These are phyloP conservation scores for Tridacna crocea DNA, from an alignment of 2,888 invertebrate species.

Conservation along the genomic window DNA sequence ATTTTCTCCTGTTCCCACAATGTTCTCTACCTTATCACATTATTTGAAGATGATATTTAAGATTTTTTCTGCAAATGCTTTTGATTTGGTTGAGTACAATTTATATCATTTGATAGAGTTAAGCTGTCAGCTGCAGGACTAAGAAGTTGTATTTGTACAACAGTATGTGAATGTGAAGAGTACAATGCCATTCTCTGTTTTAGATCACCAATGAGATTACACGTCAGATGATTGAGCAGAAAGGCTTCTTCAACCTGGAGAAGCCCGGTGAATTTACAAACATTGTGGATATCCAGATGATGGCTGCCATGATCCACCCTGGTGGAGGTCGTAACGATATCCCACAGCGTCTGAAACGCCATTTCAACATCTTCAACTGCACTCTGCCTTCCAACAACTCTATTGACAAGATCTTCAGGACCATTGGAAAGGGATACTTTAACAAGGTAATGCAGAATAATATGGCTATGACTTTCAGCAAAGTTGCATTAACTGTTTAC, in stretches of 20 bases:
- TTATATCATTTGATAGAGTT: too few relatives aligned
- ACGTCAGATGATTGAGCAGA: slow-evolving; percentile 97
- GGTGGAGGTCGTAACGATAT: slow-evolving; percentile 95
- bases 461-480: too few relatives aligned
- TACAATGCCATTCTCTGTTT: too few relatives aligned
- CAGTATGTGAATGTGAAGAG: too few relatives aligned
- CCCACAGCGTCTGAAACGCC: slow-evolving; percentile 95
- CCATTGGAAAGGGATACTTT: slow-evolving; percentile 83
- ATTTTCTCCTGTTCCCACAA: too few relatives aligned
- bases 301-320: slow-evolving; percentile 97
- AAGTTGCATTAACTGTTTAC: too few relatives aligned
- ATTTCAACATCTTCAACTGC: slow-evolving; percentile 97
- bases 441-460: slow-evolving; percentile 69
- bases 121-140: too few relatives aligned
- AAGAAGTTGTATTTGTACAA: too few relatives aligned
- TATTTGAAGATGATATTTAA: too few relatives aligned
- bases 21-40: too few relatives aligned
- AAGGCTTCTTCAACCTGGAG: slow-evolving; percentile 98
- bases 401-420: slow-evolving; percentile 96
- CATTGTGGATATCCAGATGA: slow-evolving; percentile 95
- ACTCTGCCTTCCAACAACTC: slow-evolving; percentile 95
- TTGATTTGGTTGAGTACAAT: too few relatives aligned
- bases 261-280: slow-evolving; percentile 98
- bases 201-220: slow-evolving; percentile 91
- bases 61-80: too few relatives aligned